Evolutionary conservation across 2,888 invertebrate genomes (phyloP).

Genomic region (Blera fallax): DNA sequence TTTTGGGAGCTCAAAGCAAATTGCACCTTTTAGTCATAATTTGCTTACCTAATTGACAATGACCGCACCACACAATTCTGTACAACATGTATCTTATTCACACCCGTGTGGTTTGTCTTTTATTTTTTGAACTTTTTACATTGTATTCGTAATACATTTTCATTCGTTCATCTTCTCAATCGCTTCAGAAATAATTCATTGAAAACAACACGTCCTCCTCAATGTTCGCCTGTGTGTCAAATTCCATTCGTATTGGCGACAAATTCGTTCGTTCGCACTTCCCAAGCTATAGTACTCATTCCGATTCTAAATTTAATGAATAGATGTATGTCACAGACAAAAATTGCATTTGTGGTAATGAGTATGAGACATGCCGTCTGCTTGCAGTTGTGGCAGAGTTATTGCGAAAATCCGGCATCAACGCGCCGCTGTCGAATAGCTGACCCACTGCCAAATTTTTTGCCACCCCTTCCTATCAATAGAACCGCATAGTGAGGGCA

Average conservation of each 20-base stretch:
- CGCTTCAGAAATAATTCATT: constrained; percentile 12
- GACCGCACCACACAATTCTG: not conserved
- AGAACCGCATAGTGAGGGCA: not conserved
- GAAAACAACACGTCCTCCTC: constrained; percentile 6
- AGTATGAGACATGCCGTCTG: constrained; percentile 48
- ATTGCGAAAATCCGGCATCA: constrained; percentile 23
- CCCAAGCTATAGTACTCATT: constrained; percentile 10
- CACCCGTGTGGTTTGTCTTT: not conserved
- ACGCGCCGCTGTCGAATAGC: constrained; percentile 2
- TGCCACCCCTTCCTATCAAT: constrained; percentile 10
- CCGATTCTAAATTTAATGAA: constrained; percentile 36
- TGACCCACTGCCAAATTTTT: constrained; percentile 47
- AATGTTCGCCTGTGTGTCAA: constrained; percentile 34
- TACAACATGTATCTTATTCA: not conserved
- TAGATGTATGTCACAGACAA: constrained; percentile 33
- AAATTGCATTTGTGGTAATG: constrained; percentile 7
- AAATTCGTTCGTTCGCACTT: constrained; percentile 38
- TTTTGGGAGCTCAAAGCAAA: too few species aligned
- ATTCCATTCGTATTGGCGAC: constrained; percentile 44
- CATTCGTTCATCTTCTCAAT: not conserved
- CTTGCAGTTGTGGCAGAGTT: constrained; percentile 6
- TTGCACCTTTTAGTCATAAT: not conserved
- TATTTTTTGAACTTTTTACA: not conserved
- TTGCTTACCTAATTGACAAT: not conserved
- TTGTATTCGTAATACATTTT: too few species aligned